Base-by-base conservation (phyloP, 2,113 vertebrate genomes). In the Dicerorhinus sumatrensis region DNA sequence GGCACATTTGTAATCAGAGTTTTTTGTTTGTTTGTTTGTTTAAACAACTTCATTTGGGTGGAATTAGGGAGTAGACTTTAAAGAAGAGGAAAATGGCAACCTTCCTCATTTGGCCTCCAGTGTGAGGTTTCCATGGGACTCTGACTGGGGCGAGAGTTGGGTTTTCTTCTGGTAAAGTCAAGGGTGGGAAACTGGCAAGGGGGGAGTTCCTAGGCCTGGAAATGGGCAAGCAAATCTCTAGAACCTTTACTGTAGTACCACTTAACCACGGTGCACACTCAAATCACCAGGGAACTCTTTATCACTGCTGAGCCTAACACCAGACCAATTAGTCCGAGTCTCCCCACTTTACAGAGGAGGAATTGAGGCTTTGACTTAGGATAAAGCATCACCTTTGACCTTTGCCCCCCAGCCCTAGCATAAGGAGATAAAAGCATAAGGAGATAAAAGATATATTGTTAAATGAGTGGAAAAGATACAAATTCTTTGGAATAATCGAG, bases 401-500 rank as follows among this genome's bases (percentile, higher is more conserved):
- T 72, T 83, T 70, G 14, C 23, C n/a, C 29, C n/a, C 27, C 13
- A 5, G 12, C 11, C 67, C 51, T 48, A 48, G 48, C 48, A 48
- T 48, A 48, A 48, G 10, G 48, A 48, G 48, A 11, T 48, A 48
- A 48, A 48, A 48, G 48, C 48, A 48, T 48, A 48, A 48, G 48
- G 48, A 82, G 67, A 31, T 69, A 95, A 96, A 97, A 92, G n/a
- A 69, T 67, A 2, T 67, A 10, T 75, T 92, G 33, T 60, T 92
- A 27, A 70, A 65, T 95, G 51, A 9, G 16, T 42, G 95, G 81
- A 91, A 95, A 42, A 73, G n/a, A 80, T 10, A 80, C 70, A 65
- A 8, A 46, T n/a, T 81, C 54, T 82, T 51, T 93, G 87, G 21
- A 92, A 89, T 91, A 82, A 46, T 60, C 72, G 58, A 92, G 21